phyloP scores from a whole-genome alignment of 2,888 invertebrate species.

The Mystacides longicornis region DNA sequence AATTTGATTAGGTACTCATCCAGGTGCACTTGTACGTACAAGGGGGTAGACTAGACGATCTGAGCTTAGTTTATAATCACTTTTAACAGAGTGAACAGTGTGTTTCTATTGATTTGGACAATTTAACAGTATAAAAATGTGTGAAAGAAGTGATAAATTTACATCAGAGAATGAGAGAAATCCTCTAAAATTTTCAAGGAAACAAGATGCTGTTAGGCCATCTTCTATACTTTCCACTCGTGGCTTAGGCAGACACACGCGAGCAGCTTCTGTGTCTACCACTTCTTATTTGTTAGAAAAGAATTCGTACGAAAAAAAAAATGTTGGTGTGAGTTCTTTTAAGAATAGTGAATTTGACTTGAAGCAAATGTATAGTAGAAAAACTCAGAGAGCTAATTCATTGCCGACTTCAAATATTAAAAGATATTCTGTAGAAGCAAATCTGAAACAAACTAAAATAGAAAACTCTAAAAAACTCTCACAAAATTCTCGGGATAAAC shows the following conservation, averaged over 20 bases:
- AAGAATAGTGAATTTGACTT: background rate
- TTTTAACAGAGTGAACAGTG: background rate
- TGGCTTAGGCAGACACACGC: constrained; percentile 1
- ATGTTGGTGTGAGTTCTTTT: background rate
- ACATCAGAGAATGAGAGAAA: background rate
- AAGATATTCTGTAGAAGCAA: constrained; percentile 19
- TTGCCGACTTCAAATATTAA: constrained; percentile 12
- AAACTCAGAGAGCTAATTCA: constrained; percentile 19
- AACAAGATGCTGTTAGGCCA: constrained; percentile 10
- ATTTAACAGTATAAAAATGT: background rate
- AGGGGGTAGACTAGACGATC: background rate
- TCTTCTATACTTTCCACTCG: constrained; percentile 12
- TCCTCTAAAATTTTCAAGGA: constrained; percentile 3
- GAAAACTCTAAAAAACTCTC: constrained; percentile 13
- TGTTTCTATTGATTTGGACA: background rate
- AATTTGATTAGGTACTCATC: background rate
- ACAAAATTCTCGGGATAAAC: background rate
- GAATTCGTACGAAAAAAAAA: background rate
- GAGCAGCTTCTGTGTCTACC: constrained; percentile 8
- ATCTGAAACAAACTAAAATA: constrained; percentile 12
- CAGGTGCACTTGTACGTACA: background rate
- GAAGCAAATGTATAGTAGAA: background rate
- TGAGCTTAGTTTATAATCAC: background rate
- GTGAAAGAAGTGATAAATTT: background rate
- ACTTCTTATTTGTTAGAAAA: constrained; percentile 7